These are phyloP conservation scores for Saccostrea cuccullata DNA, from an alignment of 1,140 invertebrate genomes.

Conservation along the genomic window DNA sequence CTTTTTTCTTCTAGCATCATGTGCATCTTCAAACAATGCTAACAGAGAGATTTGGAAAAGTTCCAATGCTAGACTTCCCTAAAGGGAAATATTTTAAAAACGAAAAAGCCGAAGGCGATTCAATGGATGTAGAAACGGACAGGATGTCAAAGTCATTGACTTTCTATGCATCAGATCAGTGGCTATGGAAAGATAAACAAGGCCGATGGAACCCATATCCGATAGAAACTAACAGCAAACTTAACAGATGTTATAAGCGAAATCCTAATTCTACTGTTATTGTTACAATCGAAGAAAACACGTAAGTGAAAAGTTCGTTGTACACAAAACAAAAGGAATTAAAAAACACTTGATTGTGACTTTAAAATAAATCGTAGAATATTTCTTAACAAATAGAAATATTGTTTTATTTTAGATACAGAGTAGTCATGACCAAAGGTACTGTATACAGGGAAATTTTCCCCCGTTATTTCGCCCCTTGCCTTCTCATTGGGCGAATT, in stretches of 20 bases:
- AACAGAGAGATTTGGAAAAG: no score
- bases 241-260: background rate
- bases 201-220: background rate
- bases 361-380: background rate
- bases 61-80: background rate
- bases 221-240: background rate
- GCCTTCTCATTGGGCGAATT: no score
- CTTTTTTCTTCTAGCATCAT: no score
- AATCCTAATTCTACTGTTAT: background rate
- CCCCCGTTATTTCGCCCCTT: no score
- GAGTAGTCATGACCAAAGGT: background rate
- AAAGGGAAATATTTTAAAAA: conserved; percentile 6
- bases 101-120: background rate
- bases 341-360: background rate
- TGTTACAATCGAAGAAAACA: background rate
- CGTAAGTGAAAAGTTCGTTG: background rate
- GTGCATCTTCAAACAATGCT: no score
- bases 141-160: background rate
- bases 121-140: background rate
- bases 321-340: background rate
- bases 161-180: background rate
- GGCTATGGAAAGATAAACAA: background rate
- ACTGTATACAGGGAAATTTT: no score
- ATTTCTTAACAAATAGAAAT: background rate
- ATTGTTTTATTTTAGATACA: background rate